Base-by-base conservation (phyloP, 2,888 invertebrate species). In the Pseudolycoriella hygida region DNA sequence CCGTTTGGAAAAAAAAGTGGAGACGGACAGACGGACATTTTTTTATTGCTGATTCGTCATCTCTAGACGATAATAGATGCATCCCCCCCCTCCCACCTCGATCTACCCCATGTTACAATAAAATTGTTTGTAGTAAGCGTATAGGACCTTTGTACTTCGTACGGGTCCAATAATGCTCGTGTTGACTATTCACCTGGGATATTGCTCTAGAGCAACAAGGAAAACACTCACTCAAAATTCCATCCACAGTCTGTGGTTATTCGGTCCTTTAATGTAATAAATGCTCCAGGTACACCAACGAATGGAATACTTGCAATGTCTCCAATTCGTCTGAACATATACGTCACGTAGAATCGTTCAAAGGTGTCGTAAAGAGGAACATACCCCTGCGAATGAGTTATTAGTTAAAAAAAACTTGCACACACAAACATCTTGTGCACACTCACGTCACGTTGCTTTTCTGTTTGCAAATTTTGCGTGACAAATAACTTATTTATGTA, bases 271-370 rank as follows among this genome's bases (percentile, higher is more conserved):
- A 96, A 69, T 12, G 79, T 76, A 51, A 96, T 71, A 59, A 80
- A 77, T 19, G 85, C 85, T 25, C 89, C 93, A 40, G 98, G 96
- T 50, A 92, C 85, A 60, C 93, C 89, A 63, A 83, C 80, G 59
- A 98, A 83, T 45, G 96, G 94, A 51, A 86, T 77, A 69, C 93
- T 92, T 86, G 90, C 94, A 64, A 90, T 90, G 69, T 98, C 96
- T 48, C 84, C 73, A 50, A 97, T 80, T 55, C 96, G 74, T 53
- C 93, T 76, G 67, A 93, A 96, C 44, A 96, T 78, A 67, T 96
- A 93, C 45, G 85, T 74, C 30, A 87, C 83, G 68, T 88, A 96
- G 70, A 89, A 89, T 60, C 78, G 78, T 59, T 89, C 85, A 67
- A 90, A 90, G 56, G 75, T 75, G 58, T 88, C 82, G 64, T 84